Evolutionary conservation across 30 jellyfish, hydroid and myxozoan species (phyloP).

Genomic region (Rhopilema esculentum): DNA sequence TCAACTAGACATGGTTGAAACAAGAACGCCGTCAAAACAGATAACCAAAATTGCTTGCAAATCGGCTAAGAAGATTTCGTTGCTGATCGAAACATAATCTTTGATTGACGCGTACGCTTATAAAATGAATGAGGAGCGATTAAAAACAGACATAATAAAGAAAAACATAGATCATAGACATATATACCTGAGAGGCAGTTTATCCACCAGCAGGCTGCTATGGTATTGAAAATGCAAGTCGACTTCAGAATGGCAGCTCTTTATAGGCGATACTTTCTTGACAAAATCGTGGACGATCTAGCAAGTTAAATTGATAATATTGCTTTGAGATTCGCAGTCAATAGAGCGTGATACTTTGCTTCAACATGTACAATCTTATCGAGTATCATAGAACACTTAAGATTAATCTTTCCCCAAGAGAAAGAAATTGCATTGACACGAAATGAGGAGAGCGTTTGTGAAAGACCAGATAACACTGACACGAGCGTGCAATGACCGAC

Average conservation of each 20-base stretch:
- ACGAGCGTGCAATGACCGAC: constrained; percentile 5
- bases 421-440: background rate
- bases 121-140: background rate
- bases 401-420: background rate
- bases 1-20: too few relatives aligned
- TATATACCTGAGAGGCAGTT: too few relatives aligned
- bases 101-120: background rate
- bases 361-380: background rate
- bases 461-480: background rate
- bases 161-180: too few relatives aligned
- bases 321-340: background rate
- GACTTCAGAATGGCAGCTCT: background rate
- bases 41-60: background rate
- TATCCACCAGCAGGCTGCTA: too few relatives aligned
- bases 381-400: background rate
- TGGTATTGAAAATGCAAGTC: background rate
- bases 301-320: background rate
- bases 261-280: too few relatives aligned
- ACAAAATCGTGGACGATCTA: too few relatives aligned
- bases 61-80: background rate
- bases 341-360: background rate
- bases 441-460: background rate
- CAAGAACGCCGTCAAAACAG: background rate
- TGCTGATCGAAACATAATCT: background rate
- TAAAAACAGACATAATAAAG: background rate